Evolutionary conservation across 2,888 invertebrate genomes (phyloP).

Genomic region (Micoletzkya japonica): DNA sequence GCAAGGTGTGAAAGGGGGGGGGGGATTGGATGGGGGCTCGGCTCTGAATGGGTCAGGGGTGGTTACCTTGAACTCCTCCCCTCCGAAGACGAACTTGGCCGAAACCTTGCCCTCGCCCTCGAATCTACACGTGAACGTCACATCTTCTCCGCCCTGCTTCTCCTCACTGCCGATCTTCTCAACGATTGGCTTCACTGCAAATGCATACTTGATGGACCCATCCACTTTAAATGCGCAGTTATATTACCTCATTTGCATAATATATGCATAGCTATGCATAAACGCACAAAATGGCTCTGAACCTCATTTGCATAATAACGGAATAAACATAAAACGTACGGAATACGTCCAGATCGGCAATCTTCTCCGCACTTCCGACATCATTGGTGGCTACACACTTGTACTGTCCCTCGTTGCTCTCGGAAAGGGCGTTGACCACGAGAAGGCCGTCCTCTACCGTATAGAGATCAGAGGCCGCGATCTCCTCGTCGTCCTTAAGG

Average conservation of each 20-base stretch:
- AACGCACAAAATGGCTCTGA: neutral
- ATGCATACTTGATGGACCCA: neutral
- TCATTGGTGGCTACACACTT: slow-evolving; percentile 46
- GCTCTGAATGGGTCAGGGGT: slow-evolving; percentile 1
- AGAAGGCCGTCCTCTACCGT: slow-evolving; percentile 48
- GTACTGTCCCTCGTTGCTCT: slow-evolving; percentile 44
- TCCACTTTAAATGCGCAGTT: neutral
- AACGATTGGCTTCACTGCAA: slow-evolving; percentile 47
- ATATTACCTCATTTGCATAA: neutral
- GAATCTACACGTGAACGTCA: slow-evolving; percentile 42
- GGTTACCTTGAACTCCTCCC: slow-evolving; percentile 38
- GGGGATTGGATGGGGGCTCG: no score
- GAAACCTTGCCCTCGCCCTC: slow-evolving; percentile 39
- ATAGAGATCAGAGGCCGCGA: slow-evolving; percentile 45
- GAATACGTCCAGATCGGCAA: slow-evolving; percentile 36
- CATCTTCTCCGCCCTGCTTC: slow-evolving; percentile 39
- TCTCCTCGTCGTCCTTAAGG: slow-evolving; percentile 35
- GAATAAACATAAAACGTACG: slow-evolving; percentile 33
- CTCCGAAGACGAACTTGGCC: slow-evolving; percentile 43
- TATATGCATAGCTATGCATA: neutral
- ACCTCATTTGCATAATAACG: neutral
- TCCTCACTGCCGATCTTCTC: slow-evolving; percentile 36
- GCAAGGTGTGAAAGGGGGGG: no score
- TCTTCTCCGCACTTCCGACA: slow-evolving; percentile 37
- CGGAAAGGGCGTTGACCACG: slow-evolving; percentile 40